Base-by-base conservation (phyloP, 2,888 invertebrate species). In the Blera fallax region DNA sequence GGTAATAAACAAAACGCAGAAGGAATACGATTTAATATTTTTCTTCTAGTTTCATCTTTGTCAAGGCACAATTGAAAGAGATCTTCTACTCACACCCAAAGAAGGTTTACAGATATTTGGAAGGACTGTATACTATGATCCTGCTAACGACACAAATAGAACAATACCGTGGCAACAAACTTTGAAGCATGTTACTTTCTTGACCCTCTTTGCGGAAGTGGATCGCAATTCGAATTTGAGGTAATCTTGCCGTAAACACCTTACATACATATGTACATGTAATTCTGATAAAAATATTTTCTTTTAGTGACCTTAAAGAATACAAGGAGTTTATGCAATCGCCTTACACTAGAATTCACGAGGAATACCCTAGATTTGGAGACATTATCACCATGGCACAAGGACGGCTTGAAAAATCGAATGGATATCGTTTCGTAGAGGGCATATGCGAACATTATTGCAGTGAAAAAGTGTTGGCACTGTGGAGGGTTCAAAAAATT, bases 401-500 rank as follows among this genome's bases (percentile, higher is more conserved):
- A 88, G 95, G 95, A 11, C 93, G 94, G 83, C 90, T 95, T 11
- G 93, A 95, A 87, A 93, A 93, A 82, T 90, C 90, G 0, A 89
- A 89, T 76, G 84, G 85, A 11, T 93, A 94, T 0, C 91, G 93
- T 45, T 95, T 95, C 88, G 91, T 94, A 0, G 94, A 94, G 87
- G 91, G 90, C 8, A 50, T 64, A n/a, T 89, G 90, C 79, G 82
- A 87, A 54, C 79, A 45, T n/a, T 77, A 88, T 50, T 90, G 90
- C 8, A 87, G 88, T 3, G 91, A 91, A 58, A 90, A 91, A 73
- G 93, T 94, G 3, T 93, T 94, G 88, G 95, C 95, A 0, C 90
- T 94, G 73, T 96, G 96, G 96, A 94, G 94, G 0, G 95, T 95
- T 3, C 95, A 95, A 90, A 93, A 95, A 65, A 94, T 95, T 65